Evolutionary conservation across 2,113 vertebrate genomes (phyloP).

Genomic region (Thunnus thynnus): DNA sequence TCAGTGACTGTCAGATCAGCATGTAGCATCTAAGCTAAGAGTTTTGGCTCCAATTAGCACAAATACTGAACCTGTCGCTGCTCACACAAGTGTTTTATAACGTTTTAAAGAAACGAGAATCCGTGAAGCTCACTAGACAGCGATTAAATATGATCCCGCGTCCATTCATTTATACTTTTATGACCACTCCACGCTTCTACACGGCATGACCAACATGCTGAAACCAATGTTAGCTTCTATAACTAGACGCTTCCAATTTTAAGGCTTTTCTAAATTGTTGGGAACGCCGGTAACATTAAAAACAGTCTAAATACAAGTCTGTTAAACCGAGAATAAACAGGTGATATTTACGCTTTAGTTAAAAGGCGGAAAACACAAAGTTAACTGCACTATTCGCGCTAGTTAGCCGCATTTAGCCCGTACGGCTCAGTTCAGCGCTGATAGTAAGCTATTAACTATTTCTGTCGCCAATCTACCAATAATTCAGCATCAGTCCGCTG

Average conservation of each 20-base stretch:
- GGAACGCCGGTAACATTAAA: background rate
- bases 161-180: no score
- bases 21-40: background rate
- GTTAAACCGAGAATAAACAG: fast-evolving
- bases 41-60: slow-evolving; percentile 14
- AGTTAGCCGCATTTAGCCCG: background rate
- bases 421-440: background rate
- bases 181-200: no score
- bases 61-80: background rate
- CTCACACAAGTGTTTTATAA: no score
- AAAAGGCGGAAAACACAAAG: background rate
- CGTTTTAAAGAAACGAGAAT: no score
- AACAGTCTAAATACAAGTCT: no score
- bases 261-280: no score
- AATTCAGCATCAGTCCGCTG: background rate
- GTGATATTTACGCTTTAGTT: background rate
- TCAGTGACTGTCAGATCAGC: background rate
- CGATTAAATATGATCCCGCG: no score
- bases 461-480: fast-evolving
- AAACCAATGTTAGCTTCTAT: background rate
- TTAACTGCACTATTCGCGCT: fast-evolving
- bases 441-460: background rate
- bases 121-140: no score
- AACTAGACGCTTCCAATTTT: background rate
- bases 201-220: background rate